Conservation (phyloP, 2,888 invertebrate species). For the Keiferia lycopersicella region DNA sequence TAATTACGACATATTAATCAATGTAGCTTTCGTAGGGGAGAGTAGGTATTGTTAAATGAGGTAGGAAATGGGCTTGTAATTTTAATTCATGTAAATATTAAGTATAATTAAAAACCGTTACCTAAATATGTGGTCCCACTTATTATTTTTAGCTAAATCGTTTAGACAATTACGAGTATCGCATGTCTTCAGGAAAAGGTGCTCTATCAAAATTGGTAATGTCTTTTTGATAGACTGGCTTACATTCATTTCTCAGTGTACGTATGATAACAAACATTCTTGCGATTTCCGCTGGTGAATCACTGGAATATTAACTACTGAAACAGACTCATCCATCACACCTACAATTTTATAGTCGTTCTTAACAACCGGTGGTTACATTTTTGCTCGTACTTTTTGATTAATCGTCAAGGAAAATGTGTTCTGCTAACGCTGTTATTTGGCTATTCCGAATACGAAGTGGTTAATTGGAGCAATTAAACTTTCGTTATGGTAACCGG, state of each 20-base stretch:
- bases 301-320: conserved; percentile 43
- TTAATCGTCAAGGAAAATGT: conserved; percentile 51
- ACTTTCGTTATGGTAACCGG: conserved; percentile 36
- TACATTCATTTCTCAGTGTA: conserved; percentile 1
- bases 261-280: conserved; percentile 30
- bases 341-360: conserved; percentile 50
- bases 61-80: not conserved
- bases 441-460: conserved; percentile 44
- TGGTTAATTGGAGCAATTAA: conserved; percentile 48
- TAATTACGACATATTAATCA: conserved; percentile 9
- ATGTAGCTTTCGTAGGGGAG: conserved; percentile 7
- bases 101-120: not conserved
- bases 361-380: conserved; percentile 51
- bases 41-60: conserved; percentile 21
- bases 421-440: conserved; percentile 47
- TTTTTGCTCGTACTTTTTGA: conserved; percentile 51
- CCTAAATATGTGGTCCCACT: not conserved
- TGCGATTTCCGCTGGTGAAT: conserved; percentile 48
- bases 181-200: not conserved
- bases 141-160: not conserved
- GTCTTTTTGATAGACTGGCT: conserved; percentile 13
- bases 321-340: conserved; percentile 57
- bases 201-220: conserved; percentile 6
- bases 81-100: not conserved
- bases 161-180: too few relatives aligned